These are phyloP conservation scores for Tachyglossus aculeatus DNA, from an alignment of 2,797 vertebrate genomes.

Conservation along the genomic window DNA sequence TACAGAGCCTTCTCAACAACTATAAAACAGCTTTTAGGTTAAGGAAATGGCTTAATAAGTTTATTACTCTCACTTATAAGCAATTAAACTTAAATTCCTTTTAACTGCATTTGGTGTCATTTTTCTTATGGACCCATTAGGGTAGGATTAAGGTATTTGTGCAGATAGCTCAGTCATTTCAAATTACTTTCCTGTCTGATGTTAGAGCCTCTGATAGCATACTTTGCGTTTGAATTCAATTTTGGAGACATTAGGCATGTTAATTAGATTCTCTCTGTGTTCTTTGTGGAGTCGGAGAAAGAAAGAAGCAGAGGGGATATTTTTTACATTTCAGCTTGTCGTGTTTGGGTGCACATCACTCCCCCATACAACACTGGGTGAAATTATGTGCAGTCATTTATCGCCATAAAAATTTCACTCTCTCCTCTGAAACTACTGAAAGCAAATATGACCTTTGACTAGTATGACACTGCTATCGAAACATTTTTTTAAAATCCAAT, in stretches of 20 bases:
- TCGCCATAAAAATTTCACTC: slow-evolving; percentile 16
- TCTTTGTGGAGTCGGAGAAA: slow-evolving; percentile 37
- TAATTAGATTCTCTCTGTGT: slow-evolving; percentile 69
- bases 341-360: slow-evolving; percentile 25
- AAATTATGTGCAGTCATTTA: slow-evolving; percentile 47
- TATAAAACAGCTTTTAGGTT: slow-evolving; percentile 58
- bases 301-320: slow-evolving; percentile 46
- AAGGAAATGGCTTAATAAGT: slow-evolving; percentile 67
- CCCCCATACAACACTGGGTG: slow-evolving; percentile 5
- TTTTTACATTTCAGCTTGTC: slow-evolving; percentile 40
- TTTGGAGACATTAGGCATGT: slow-evolving; percentile 73
- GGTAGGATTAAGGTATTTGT: slow-evolving; percentile 73
- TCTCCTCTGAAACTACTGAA: slow-evolving; percentile 39
- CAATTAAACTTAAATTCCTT: slow-evolving; percentile 70
- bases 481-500: slow-evolving; percentile 32
- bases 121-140: slow-evolving; percentile 68
- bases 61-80: slow-evolving; percentile 65
- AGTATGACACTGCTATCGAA: background rate
- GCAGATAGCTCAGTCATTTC: slow-evolving; percentile 73
- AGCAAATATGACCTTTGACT: slow-evolving; percentile 23
- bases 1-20: slow-evolving; percentile 25
- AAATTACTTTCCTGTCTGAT: slow-evolving; percentile 78
- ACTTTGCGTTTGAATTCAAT: slow-evolving; percentile 81
- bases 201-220: slow-evolving; percentile 76
- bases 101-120: slow-evolving; percentile 64